A percentile compares a stretch with the other conserved stretches of the same genome.
Evolutionary conservation across 2,113 vertebrate species (phyloP).

Genomic region (Panthera tigris): DNA sequence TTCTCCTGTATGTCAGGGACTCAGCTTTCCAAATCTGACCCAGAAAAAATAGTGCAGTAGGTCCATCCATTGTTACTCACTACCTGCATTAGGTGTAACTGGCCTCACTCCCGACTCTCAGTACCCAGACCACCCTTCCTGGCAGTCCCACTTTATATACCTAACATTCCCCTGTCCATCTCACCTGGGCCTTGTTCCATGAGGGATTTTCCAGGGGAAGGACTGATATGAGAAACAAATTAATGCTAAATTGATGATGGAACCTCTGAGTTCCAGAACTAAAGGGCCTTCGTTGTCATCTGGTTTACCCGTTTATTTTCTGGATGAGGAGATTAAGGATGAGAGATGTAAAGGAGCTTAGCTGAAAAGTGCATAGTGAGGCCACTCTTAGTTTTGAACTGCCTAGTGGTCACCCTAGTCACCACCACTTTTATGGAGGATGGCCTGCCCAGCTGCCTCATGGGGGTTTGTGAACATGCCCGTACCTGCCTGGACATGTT

Average conservation of each 20-base stretch:
- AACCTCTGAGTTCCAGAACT: background rate
- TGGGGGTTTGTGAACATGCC: background rate
- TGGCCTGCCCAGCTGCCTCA: fast-evolving
- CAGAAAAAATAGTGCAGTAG: background rate
- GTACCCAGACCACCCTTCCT: background rate
- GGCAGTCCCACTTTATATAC: background rate
- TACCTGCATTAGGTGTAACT: background rate
- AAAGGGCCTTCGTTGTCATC: background rate
- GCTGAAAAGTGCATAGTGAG: background rate
- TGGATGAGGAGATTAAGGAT: background rate
- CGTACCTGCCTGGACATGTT: background rate
- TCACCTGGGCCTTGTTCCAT: background rate
- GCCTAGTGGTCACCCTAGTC: background rate
- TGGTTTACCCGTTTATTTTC: background rate
- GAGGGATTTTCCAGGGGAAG: background rate
- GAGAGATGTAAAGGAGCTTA: background rate
- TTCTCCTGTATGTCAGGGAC: background rate
- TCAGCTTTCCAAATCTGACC: background rate
- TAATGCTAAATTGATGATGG: background rate
- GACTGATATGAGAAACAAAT: background rate
- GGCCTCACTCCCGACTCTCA: background rate
- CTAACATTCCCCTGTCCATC: no score
- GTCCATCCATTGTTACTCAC: background rate
- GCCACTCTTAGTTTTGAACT: background rate
- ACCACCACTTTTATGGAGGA: background rate